Percentiles rank a stretch among this genome's conserved stretches.
These are phyloP conservation scores for Blera fallax DNA, from an alignment of 2,888 invertebrate species.

Conservation along the genomic window DNA sequence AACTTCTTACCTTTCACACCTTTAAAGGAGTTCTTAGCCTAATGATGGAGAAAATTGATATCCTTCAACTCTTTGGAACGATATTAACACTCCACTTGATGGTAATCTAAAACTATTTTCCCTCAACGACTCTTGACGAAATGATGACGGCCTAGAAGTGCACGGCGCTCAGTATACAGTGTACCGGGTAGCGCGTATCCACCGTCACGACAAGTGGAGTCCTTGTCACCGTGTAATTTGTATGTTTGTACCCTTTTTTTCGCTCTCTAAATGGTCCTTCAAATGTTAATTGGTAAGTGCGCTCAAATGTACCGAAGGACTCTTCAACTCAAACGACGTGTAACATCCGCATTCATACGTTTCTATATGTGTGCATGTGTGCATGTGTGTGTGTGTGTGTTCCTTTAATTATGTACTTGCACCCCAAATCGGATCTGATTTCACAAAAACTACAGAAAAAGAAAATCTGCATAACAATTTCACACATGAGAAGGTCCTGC, in stretches of 20 bases:
- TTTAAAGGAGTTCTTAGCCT: conserved; percentile 52
- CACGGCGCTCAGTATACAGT: neutral
- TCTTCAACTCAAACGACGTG: conserved; percentile 64
- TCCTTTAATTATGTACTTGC: conserved; percentile 47
- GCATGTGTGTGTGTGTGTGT: neutral
- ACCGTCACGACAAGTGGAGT: conserved; percentile 40
- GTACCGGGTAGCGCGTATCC: neutral
- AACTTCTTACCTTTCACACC: conserved; percentile 21
- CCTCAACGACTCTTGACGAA: conserved; percentile 43
- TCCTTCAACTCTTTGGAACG: conserved; percentile 33
- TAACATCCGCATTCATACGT: conserved; percentile 5
- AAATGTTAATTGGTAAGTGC: conserved; percentile 72
- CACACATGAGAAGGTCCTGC: conserved; percentile 58
- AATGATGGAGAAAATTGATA: conserved; percentile 70
- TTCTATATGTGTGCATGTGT: no score
- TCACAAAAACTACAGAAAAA: conserved; percentile 45
- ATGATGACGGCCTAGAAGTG: conserved; percentile 51
- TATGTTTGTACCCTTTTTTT: conserved; percentile 6
- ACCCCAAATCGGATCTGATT: conserved; percentile 63
- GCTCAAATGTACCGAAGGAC: conserved; percentile 69
- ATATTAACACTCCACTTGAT: conserved; percentile 68
- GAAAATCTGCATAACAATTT: conserved; percentile 69
- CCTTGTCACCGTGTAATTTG: conserved; percentile 34
- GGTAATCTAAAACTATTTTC: conserved; percentile 70
- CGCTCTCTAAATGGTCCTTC: conserved; percentile 63